Evolutionary conservation across 1,140 invertebrate species (phyloP).

Genomic region (Spodoptera litura): DNA sequence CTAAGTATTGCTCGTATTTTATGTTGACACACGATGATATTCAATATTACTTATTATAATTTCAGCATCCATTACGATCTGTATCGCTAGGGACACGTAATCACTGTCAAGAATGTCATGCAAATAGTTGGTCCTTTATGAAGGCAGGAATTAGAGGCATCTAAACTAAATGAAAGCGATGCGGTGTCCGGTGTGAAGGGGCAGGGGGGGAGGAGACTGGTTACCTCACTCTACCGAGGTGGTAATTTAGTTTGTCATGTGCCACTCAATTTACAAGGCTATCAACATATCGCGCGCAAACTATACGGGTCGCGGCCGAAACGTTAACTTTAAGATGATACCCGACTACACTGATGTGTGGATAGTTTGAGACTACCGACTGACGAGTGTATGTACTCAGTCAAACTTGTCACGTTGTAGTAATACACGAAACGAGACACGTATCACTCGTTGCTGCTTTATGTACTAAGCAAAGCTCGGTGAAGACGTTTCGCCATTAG

Average conservation of each 20-base stretch:
- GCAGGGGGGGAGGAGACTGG: background rate
- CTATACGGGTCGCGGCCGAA: background rate
- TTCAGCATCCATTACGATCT: background rate
- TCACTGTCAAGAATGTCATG: conserved; percentile 52
- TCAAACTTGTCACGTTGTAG: no score
- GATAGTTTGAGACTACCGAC: background rate
- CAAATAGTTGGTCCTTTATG: conserved; percentile 52
- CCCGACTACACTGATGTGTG: background rate
- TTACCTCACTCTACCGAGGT: conserved; percentile 2
- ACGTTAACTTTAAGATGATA: background rate
- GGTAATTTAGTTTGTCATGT: conserved; percentile 27
- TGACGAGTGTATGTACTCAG: background rate
- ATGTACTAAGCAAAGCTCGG: no score
- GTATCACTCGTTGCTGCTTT: no score
- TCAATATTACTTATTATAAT: background rate
- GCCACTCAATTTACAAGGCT: conserved; percentile 36
- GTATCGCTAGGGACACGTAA: conserved; percentile 31
- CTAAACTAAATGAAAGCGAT: conserved; percentile 52
- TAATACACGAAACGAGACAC: no score
- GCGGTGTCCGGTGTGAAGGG: background rate
- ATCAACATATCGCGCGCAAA: conserved; percentile 11
- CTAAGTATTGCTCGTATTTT: no score
- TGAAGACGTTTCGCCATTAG: no score
- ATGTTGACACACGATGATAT: background rate
- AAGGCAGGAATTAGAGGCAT: conserved; percentile 48